These are phyloP conservation scores for Willisornis vidua DNA, from an alignment of 2,113 vertebrate species.

Conservation along the genomic window DNA sequence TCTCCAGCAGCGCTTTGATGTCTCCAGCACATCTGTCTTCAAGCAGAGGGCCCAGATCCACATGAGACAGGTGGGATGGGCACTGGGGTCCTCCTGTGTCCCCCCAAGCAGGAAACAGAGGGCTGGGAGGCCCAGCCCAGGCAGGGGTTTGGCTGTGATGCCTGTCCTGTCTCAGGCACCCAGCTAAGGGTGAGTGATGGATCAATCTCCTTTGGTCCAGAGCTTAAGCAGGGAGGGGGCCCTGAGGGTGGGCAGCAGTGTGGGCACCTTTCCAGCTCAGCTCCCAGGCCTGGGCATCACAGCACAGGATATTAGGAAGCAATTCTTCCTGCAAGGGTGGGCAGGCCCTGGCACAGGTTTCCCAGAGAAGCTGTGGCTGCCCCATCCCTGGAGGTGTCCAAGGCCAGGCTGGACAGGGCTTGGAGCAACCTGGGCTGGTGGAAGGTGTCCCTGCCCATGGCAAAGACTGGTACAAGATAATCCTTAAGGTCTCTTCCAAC, in stretches of 20 bases:
- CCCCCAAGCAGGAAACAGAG: background rate
- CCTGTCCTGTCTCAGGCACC: background rate
- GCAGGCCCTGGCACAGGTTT: background rate
- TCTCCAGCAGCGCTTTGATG: slow-evolving; percentile 92
- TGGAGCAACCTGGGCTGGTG: fast-evolving
- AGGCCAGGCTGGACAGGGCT: background rate
- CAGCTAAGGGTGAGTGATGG: background rate
- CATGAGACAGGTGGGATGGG: slow-evolving; percentile 88
- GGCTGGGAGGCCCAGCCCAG: background rate
- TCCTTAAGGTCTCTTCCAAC: background rate
- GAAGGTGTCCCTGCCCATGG: background rate
- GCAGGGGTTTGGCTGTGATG: background rate
- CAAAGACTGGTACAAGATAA: background rate
- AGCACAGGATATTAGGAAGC: fast-evolving
- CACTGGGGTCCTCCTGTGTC: fast-evolving
- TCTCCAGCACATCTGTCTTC: slow-evolving; percentile 89
- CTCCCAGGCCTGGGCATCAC: background rate
- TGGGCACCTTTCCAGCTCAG: too few species aligned
- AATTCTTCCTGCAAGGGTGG: background rate
- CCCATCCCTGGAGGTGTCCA: background rate
- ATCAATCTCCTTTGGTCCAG: background rate
- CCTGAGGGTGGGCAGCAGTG: background rate
- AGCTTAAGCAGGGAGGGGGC: background rate
- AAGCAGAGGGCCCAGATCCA: slow-evolving; percentile 94
- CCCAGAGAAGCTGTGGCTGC: background rate